Evolutionary conservation across 2,113 vertebrate species (phyloP), one percentile per base, ranked within the genome.

Genomic region (Oreotrochilus melanogaster): DNA sequence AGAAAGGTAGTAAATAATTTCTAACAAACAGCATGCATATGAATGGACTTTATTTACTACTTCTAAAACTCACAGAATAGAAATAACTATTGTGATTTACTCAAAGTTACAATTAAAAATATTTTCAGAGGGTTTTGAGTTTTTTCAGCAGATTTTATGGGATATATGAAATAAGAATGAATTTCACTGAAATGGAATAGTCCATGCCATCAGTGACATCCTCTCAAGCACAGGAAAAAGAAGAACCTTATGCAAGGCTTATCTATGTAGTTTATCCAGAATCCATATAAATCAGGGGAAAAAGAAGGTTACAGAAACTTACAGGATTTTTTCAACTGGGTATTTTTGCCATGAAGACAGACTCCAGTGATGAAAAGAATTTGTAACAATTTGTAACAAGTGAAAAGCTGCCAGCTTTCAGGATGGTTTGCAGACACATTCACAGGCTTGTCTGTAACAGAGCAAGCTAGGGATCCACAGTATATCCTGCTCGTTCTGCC

Each of bases 361-460:
- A 10, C 5, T 85, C 22, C 37, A 33, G 53, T 18, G 25, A 78
- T 23, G 9, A 66, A 66, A 78, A 74, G 27, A 42, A 64, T 47
- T 42, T 42, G 9, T 76, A 66, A 30, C 24, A 62, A 83, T 47
- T 42, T 42, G 9, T 76, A 66, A 30, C 24, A 62, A 83, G 8
- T 43, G 21, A 88, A 22, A 6, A n/a, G 42, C 7, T 45, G 4
- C 24, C 7, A 7, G 10, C 18, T 80, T 69, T 21, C 19, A 45
- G 28, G 60, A 13, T 24, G 25, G 30, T 14, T 11, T 11, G 3
- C 8, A 11, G 18, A 24, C 12, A 9, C 1, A 4, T 11, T 14
- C 5, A 21, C 21, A 9, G 0, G 0, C 9, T 54, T 30, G 30
- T n/a, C 22, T 67, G 61, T 43, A 17, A n/a, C 9, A 9, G 25